Base-by-base conservation (phyloP, 1,140 invertebrate genomes). In the Steinernema khuongi region DNA sequence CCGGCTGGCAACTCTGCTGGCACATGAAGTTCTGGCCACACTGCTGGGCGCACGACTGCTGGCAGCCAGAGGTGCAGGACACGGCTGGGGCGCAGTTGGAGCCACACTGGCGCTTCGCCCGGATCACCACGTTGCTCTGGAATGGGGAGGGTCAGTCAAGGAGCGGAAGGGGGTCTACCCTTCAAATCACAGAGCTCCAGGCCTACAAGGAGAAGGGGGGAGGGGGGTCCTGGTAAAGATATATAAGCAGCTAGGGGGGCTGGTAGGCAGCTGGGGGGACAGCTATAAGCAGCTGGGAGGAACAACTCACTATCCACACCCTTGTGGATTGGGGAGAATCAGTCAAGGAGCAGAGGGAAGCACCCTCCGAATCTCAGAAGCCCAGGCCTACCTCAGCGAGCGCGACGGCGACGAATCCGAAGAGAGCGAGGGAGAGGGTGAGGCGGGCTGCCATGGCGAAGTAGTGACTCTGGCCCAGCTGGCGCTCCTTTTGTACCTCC, bases 41-140 rank as follows among this genome's bases (percentile, higher is more conserved):
- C 11, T 26, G 11, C 50, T 60, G 50, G 7, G 26, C 50, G 22
- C 50, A 60, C 14, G 19, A 7, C 22, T 60, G 50, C 4, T 60
- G 50, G 50, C 50, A 60, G 4, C 26, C 14, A 2, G 50, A 26
- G 14, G 22, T 22, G 50, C 50, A 60, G 11, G 11, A 22, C 11
- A 22, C 11, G 7, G 50, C 11, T 22, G 14, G 50, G 19, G 26
- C 19, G 50, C 50, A 60, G 50, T 60, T 60, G 50, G 14, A n/a
- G 50, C 50, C 50, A 22, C 50, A 60, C 26, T 60, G 50, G 22
- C 50, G 50, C 19, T 60, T 60, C 4, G 50, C 50, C 19, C 50
- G 50, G 19, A 60, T 60, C 19, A 60, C 50, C 50, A 60, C 50
- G 50, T 60, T 26, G 50, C 50, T 26, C 50, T 60, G 50, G 26